Conservation (phyloP, 2,888 invertebrate genomes). For the Athalia rosae region DNA sequence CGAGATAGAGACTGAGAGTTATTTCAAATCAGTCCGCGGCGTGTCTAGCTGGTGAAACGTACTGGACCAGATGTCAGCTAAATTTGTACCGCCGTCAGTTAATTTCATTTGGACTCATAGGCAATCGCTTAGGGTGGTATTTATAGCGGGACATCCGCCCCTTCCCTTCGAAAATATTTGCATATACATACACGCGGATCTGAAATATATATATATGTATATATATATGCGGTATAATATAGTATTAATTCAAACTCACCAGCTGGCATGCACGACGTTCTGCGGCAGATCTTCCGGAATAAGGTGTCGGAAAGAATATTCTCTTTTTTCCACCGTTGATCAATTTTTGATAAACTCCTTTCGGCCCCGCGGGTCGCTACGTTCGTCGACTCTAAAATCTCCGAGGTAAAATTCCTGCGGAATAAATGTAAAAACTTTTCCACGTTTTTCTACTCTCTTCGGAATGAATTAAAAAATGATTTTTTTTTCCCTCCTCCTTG, state of each 20-base stretch:
- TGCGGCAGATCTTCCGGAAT: not conserved
- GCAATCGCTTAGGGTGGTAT: conserved; percentile 39
- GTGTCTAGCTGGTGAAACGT: conserved; percentile 25
- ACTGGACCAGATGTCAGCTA: conserved; percentile 44
- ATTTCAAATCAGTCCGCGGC: conserved; percentile 26
- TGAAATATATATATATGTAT: not conserved
- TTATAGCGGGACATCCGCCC: conserved; percentile 37
- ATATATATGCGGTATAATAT: not conserved
- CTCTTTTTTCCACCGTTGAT: not conserved
- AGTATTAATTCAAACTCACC: conserved; percentile 37
- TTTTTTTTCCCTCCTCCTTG: not conserved
- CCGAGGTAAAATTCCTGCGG: too few species aligned
- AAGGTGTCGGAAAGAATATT: not conserved
- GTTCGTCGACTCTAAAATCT: too few species aligned
- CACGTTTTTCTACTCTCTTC: not conserved
- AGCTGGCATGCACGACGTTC: conserved; percentile 35
- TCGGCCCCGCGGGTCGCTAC: too few species aligned
- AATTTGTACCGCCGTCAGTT: conserved; percentile 41
- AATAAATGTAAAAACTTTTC: too few species aligned
- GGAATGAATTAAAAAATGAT: not conserved
- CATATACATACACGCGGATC: not conserved
- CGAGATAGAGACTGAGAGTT: conserved; percentile 14
- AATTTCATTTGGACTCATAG: conserved; percentile 39
- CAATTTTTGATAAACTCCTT: too few species aligned
- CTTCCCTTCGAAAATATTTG: not conserved